These are phyloP conservation scores for Oreocharis arfaki DNA, from an alignment of 2,113 vertebrate species.

Conservation along the genomic window DNA sequence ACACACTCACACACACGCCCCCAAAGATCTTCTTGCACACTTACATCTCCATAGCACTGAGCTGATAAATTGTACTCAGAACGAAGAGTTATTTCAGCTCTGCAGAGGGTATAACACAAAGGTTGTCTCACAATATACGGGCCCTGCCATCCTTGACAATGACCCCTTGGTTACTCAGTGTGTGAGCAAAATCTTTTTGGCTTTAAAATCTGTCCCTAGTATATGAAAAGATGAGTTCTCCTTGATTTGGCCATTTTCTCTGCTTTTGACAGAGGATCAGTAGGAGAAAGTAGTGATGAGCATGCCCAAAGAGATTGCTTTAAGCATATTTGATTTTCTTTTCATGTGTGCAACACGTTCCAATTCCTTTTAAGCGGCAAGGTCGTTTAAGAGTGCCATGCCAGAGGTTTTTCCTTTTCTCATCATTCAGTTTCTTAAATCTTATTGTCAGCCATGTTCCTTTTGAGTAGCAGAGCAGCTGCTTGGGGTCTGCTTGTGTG, in stretches of 20 bases:
- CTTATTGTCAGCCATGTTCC: conserved; percentile 75
- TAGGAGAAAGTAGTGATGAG: conserved; percentile 25
- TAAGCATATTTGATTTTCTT: conserved; percentile 64
- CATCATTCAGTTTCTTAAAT: conserved; percentile 71
- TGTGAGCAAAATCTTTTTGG: neutral
- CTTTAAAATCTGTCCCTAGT: neutral
- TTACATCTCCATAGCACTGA: neutral
- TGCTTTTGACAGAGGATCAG: neutral
- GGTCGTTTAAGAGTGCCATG: conserved; percentile 67
- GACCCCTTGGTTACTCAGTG: neutral
- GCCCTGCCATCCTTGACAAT: neutral
- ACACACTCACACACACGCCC: neutral
- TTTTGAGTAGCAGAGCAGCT: conserved; percentile 72
- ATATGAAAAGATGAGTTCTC: neutral
- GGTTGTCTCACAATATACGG: neutral
- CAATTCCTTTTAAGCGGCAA: conserved; percentile 63
- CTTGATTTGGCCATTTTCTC: conserved; percentile 7
- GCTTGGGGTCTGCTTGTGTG: conserved; percentile 64
- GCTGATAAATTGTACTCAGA: neutral
- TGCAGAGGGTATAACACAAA: neutral
- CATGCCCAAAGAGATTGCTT: conserved; percentile 61
- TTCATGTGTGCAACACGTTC: conserved; percentile 59
- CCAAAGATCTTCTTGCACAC: neutral
- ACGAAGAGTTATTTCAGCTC: neutral
- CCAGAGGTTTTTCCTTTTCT: conserved; percentile 68